Base-by-base conservation (phyloP, 2,113 vertebrate species). In the Tretioscincus oriximinensis region DNA sequence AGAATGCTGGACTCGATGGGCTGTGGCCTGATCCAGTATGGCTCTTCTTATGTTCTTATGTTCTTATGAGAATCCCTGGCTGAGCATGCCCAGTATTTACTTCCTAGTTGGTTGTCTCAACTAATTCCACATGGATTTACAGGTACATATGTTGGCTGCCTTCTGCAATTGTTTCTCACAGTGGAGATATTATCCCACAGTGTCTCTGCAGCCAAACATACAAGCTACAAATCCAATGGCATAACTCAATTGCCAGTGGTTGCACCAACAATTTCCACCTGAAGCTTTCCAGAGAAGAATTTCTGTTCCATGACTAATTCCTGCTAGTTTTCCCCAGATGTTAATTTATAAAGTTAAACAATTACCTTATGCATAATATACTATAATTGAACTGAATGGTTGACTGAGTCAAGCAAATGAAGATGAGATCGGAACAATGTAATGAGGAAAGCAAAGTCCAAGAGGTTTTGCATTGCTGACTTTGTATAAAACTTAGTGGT, bases 321-420 rank as follows among this genome's bases (percentile, higher is more conserved):
- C n/a, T 31, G 20, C 71, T 20, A 60, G 70, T 73, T 86, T 45
- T 74, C 54, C 71, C 85, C 54, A 87, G 71, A 71, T 79, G 73
- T 85, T 85, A 63, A 83, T 93, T 91, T 88, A 73, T 88, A 80
- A 81, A 79, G 58, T 72, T 84, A 84, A 77, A 4, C 81, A 84
- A 81, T 88, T 90, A 85, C 77, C 54, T 84, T 75, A 58, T 70
- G 73, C 81, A 80, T 86, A 86, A 66, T 28, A 67, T 65, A 51
- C 84, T 80, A 7, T 80, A 69, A 90, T 84, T 61, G 88, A 88
- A 74, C 79, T 66, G 87, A 84, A 76, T 73, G 84, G 76, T 89
- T 92, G 87, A 78, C 67, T 76, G 81, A 87, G 89, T 89, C 88
- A 90, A 89, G 82, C 65, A 88, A 89, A 91, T 81, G 90, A 82